These are phyloP conservation scores for Pelecanoides urinatrix DNA, from an alignment of 2,113 vertebrate genomes.

Conservation along the genomic window DNA sequence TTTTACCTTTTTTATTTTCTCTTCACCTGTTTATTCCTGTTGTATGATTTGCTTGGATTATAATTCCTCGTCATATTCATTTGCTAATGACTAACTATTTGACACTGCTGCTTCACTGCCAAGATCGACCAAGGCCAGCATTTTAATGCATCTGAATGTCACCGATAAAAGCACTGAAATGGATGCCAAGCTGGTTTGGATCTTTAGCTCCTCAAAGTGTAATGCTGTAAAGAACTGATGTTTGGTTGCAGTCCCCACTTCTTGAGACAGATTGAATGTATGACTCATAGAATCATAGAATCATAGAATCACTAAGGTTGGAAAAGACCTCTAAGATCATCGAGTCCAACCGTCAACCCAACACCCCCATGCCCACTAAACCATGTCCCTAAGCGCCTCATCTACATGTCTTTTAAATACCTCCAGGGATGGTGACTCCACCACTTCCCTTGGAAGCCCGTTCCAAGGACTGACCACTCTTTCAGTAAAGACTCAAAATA, in stretches of 20 bases:
- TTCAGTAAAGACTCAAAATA: no score
- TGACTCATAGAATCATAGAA: no score
- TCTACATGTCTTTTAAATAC: no score
- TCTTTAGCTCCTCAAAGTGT: neutral
- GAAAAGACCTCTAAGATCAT: no score
- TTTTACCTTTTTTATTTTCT: neutral
- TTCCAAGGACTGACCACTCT: no score
- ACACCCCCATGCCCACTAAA: no score
- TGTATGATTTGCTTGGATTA: neutral
- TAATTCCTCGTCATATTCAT: neutral
- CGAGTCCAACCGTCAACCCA: no score
- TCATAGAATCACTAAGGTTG: no score
- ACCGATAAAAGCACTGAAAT: neutral
- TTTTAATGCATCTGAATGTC: slow-evolving; percentile 15
- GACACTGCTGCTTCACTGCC: neutral
- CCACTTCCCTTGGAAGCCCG: no score
- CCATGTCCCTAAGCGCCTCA: no score
- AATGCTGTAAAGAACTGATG: neutral
- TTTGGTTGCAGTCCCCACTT: neutral
- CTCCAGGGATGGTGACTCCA: no score
- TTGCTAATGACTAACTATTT: neutral
- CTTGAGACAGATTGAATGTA: neutral
- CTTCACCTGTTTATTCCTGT: neutral
- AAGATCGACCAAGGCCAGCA: neutral
- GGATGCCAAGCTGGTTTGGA: neutral